Conservation (phyloP, 1,140 invertebrate genomes). For the Pseudomyrmex sp. region DNA sequence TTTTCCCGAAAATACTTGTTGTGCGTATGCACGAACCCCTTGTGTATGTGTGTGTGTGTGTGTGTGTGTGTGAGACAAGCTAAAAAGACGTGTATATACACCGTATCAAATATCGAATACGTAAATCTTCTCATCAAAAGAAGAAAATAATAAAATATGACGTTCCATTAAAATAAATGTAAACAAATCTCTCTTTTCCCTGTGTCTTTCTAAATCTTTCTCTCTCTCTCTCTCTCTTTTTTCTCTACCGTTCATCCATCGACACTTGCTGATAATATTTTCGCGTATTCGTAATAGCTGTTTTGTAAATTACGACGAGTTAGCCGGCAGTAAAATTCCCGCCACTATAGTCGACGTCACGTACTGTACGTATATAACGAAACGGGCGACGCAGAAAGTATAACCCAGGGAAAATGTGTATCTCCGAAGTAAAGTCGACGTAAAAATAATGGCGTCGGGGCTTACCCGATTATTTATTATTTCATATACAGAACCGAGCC, state of each 20-base stretch:
- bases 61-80: not conserved
- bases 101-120: constrained; percentile 2
- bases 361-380: constrained; percentile 74
- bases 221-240: too few species aligned
- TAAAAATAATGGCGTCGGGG: constrained; percentile 80
- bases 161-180: too few species aligned
- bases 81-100: constrained; percentile 16
- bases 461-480: constrained; percentile 84
- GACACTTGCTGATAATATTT: constrained; percentile 48
- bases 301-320: constrained; percentile 55
- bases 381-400: constrained; percentile 69
- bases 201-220: too few species aligned
- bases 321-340: constrained; percentile 60
- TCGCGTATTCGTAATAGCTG: constrained; percentile 7
- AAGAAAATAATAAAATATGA: not conserved
- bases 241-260: not conserved
- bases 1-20: constrained; percentile 47
- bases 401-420: constrained; percentile 78
- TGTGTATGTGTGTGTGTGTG: too few species aligned
- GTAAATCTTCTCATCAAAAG: not conserved
- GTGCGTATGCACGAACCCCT: not conserved
- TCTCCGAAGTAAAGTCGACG: constrained; percentile 79
- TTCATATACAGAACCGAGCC: constrained; percentile 82
- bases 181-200: too few species aligned
- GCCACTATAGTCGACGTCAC: constrained; percentile 63